A percentile compares a stretch with the other conserved stretches of the same genome.
These are phyloP conservation scores for Drosophila acutilabella DNA, from an alignment of 2,888 invertebrate genomes.

Conservation along the genomic window DNA sequence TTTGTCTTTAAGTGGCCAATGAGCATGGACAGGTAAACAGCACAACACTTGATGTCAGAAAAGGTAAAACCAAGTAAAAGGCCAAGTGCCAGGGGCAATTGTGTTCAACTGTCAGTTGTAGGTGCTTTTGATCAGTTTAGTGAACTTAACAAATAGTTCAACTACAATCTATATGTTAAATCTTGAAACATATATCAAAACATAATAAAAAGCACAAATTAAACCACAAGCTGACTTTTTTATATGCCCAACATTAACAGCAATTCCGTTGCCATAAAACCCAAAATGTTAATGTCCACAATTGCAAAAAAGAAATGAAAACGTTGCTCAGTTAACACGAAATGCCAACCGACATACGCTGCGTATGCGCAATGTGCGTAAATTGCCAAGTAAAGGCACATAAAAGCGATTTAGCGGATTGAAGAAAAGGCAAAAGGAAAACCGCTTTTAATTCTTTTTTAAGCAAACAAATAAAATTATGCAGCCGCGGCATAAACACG, in stretches of 20 bases:
- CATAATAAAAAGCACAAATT: constrained; percentile 20
- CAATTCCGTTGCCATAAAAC: constrained; percentile 29
- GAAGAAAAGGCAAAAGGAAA: constrained; percentile 45
- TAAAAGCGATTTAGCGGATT: constrained; percentile 76
- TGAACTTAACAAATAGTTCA: constrained; percentile 14
- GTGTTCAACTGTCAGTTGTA: constrained; percentile 48
- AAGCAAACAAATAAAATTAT: constrained; percentile 82
- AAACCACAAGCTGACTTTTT: constrained; percentile 24
- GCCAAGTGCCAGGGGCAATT: constrained; percentile 10
- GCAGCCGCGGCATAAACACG: constrained; percentile 72
- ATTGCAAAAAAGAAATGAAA: constrained; percentile 35
- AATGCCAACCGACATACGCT: constrained; percentile 19
- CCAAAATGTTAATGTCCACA: constrained; percentile 59
- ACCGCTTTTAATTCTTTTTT: constrained; percentile 79
- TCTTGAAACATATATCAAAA: neutral
- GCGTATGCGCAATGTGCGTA: constrained; percentile 56
- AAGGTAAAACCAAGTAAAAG: constrained; percentile 2
- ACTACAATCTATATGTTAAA: neutral
- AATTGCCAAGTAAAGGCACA: constrained; percentile 58
- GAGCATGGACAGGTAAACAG: constrained; percentile 58
- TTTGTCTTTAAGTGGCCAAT: constrained; percentile 75
- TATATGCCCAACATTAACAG: constrained; percentile 30
- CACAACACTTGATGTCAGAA: constrained; percentile 1
- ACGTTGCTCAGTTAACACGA: neutral
- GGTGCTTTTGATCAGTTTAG: constrained; percentile 25